Conservation (phyloP, 92 coral and sea anemone genomes). For the Epizoanthus illoricatus region DNA sequence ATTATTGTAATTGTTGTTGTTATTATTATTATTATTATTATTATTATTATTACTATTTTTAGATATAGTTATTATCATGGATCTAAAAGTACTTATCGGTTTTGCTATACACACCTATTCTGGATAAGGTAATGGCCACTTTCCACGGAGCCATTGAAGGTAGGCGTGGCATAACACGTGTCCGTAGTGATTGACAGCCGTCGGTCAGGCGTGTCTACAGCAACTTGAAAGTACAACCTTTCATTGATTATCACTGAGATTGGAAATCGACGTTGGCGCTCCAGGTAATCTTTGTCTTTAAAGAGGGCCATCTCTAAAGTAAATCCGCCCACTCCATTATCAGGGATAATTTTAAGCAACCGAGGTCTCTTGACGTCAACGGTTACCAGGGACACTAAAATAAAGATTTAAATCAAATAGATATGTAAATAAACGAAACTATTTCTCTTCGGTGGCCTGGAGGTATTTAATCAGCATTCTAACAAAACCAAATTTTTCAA, state of each 20-base stretch:
- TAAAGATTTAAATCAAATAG: not conserved
- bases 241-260: slow-evolving; percentile 27
- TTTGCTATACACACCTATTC: slow-evolving; percentile 12
- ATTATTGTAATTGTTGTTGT: too few species aligned
- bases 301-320: slow-evolving; percentile 28
- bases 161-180: slow-evolving; percentile 45
- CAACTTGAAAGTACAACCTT: slow-evolving; percentile 31
- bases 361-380: slow-evolving; percentile 28
- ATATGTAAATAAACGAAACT: not conserved
- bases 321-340: slow-evolving; percentile 29
- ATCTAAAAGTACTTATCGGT: too few species aligned
- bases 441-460: too few species aligned
- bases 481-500: too few species aligned
- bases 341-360: slow-evolving; percentile 20
- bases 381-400: slow-evolving; percentile 27
- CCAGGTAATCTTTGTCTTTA: slow-evolving; percentile 11
- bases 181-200: slow-evolving; percentile 35
- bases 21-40: too few species aligned
- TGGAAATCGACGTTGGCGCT: slow-evolving; percentile 24
- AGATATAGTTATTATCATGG: too few species aligned
- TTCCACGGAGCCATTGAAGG: not conserved
- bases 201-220: slow-evolving; percentile 36
- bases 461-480: too few species aligned
- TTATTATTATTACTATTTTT: too few species aligned
- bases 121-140: slow-evolving; percentile 24